phyloP scores from a whole-genome alignment of 2,113 vertebrate species.

The Mellivora capensis region DNA sequence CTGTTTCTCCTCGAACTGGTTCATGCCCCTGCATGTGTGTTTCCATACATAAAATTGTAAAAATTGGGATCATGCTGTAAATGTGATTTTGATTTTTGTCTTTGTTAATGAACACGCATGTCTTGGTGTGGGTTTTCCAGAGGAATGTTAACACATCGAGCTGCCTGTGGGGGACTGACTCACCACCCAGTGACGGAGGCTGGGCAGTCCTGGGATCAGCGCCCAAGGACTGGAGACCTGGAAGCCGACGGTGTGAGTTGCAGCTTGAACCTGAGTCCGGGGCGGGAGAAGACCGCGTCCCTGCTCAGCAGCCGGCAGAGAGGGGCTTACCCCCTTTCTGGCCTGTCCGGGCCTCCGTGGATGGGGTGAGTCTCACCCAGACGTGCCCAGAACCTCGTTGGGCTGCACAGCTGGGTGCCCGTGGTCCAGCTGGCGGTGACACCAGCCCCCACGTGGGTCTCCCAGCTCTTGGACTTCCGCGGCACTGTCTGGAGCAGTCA shows the following conservation, averaged over 20 bases:
- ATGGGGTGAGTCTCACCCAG: no score
- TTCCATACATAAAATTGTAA: not conserved
- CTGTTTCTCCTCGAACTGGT: not conserved
- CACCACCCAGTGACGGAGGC: not conserved
- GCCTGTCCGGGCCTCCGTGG: not conserved
- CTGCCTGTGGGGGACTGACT: not conserved
- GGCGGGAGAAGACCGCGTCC: not conserved
- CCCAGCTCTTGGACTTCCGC: not conserved
- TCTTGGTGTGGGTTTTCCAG: not conserved
- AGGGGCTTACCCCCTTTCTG: no score
- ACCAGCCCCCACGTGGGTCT: not conserved
- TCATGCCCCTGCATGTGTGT: not conserved
- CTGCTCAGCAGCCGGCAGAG: not conserved
- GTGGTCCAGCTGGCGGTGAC: not conserved
- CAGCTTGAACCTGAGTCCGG: not conserved
- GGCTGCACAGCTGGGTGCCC: not conserved
- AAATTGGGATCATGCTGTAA: not conserved
- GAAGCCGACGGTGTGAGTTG: not conserved
- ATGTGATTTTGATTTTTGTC: not conserved
- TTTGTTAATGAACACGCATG: not conserved
- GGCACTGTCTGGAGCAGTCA: not conserved
- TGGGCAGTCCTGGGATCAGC: not conserved
- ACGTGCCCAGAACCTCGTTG: not conserved
- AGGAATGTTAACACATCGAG: not conserved
- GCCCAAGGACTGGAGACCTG: not conserved